These are phyloP conservation scores for Nylanderia fulva DNA, from an alignment of 1,140 invertebrate genomes.

Conservation along the genomic window DNA sequence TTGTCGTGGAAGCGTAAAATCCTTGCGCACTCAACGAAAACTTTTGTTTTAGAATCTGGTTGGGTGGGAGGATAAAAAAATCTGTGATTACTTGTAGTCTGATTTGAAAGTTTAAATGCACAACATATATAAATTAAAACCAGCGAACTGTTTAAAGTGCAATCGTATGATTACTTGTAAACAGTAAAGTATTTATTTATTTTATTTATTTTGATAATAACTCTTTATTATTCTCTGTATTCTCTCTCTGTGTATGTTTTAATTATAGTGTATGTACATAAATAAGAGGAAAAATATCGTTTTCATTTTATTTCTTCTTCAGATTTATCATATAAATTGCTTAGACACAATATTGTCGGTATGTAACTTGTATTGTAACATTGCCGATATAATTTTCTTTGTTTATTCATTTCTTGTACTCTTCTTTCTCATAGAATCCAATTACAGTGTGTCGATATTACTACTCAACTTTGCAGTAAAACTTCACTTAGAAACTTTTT, in stretches of 20 bases:
- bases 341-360: not conserved
- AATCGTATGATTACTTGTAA: not conserved
- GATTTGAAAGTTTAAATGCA: too few species aligned
- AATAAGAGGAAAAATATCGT: not conserved
- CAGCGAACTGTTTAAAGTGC: not conserved
- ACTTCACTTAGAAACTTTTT: conserved; percentile 38
- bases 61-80: conserved; percentile 6
- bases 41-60: conserved; percentile 32
- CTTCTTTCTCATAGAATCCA: not conserved
- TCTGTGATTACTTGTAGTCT: not conserved
- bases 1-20: conserved; percentile 47
- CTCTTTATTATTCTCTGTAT: not conserved
- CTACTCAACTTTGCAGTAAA: not conserved
- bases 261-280: not conserved
- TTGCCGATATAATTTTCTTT: not conserved
- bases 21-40: conserved; percentile 13
- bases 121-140: not conserved
- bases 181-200: not conserved
- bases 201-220: not conserved
- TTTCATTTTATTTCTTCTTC: not conserved
- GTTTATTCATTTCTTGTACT: not conserved
- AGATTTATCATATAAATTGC: not conserved
- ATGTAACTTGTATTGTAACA: not conserved
- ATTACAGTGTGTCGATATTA: conserved; percentile 19
- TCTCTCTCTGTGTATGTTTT: not conserved